Conservation (phyloP, 2,888 invertebrate genomes). For the Tipula confusa region DNA sequence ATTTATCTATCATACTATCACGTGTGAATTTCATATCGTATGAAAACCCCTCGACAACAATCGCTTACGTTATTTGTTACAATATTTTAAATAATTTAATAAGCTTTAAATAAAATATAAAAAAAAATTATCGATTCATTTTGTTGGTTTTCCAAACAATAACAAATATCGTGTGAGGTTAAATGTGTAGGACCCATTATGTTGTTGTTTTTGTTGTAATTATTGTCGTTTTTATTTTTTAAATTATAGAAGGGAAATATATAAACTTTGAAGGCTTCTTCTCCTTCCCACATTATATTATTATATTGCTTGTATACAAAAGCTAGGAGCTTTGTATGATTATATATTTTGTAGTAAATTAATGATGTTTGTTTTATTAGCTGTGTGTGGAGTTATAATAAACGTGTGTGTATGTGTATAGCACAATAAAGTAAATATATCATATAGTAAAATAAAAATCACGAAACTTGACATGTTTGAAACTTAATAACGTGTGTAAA, state of each 20-base stretch:
- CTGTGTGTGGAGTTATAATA: background rate
- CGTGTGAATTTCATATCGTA: too few relatives aligned
- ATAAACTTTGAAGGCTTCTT: background rate
- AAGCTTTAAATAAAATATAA: background rate
- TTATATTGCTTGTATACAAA: background rate
- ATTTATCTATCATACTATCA: too few relatives aligned
- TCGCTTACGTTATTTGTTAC: too few relatives aligned
- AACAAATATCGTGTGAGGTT: background rate
- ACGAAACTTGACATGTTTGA: background rate
- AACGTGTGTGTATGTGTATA: background rate
- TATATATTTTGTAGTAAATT: background rate
- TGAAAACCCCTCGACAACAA: too few relatives aligned
- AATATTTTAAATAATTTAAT: background rate
- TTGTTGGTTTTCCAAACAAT: background rate
- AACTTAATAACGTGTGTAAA: slow-evolving; percentile 3
- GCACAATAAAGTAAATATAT: background rate
- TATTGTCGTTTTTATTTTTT: background rate
- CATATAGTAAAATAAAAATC: background rate
- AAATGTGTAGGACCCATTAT: background rate
- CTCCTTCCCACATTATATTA: background rate
- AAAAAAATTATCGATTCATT: background rate
- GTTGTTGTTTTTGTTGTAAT: too few relatives aligned
- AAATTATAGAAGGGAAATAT: too few relatives aligned
- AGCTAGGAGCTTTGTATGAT: background rate
- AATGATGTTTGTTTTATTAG: slow-evolving; percentile 9